phyloP scores from a whole-genome alignment of 2,797 vertebrate genomes.

The Hafferia zeledoni region DNA sequence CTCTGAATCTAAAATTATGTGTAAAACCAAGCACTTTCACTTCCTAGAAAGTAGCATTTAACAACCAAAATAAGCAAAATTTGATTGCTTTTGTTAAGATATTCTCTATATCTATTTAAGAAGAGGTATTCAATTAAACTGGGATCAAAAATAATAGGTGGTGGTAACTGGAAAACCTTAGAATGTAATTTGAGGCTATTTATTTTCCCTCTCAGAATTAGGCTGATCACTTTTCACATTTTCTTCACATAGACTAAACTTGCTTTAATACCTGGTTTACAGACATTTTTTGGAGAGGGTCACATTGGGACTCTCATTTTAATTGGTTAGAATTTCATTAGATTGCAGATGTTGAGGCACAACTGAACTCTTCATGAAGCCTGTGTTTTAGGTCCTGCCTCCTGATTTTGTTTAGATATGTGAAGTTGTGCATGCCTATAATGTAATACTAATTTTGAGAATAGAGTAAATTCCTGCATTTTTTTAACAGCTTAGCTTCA shows the following conservation, averaged over 20 bases:
- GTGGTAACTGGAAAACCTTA: background rate
- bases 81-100: background rate
- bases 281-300: background rate
- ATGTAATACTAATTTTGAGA: conserved; percentile 5
- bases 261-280: background rate
- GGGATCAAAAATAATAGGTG: background rate
- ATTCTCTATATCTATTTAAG: background rate
- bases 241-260: background rate
- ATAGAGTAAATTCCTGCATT: conserved; percentile 1
- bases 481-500: conserved; percentile 40
- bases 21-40: background rate
- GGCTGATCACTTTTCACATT: background rate
- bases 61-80: background rate
- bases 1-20: background rate
- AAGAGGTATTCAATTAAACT: background rate
- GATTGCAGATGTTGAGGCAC: background rate
- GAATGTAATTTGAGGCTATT: background rate
- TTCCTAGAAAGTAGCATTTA: background rate
- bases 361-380: background rate
- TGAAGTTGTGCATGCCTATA: conserved; percentile 51
- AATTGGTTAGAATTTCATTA: background rate
- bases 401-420: conserved; percentile 2
- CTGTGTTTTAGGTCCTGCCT: background rate
- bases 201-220: background rate
- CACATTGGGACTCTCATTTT: background rate